Percentiles rank a stretch among this genome's conserved stretches.
These are phyloP conservation scores for Neosalanx taihuensis DNA, from an alignment of 2,797 vertebrate species.

Conservation along the genomic window DNA sequence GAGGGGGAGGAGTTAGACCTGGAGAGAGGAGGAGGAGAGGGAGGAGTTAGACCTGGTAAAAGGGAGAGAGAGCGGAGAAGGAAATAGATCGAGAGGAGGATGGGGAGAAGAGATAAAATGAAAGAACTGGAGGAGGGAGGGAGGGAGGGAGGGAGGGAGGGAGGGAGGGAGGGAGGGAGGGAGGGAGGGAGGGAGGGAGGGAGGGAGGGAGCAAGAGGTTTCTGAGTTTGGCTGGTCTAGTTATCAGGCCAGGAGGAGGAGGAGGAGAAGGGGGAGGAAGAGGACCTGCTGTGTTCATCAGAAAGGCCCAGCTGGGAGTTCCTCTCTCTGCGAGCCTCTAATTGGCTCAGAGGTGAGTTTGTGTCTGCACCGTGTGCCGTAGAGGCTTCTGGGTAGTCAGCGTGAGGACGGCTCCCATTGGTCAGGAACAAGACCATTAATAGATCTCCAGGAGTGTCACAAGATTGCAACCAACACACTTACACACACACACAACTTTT, in stretches of 20 bases:
- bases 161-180: not conserved
- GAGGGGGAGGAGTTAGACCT: not conserved
- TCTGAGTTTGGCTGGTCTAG: not conserved
- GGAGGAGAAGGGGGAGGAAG: too few relatives aligned
- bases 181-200: not conserved
- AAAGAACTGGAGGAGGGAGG: slow-evolving; percentile 11
- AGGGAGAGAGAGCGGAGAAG: slow-evolving; percentile 7
- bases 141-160: not conserved
- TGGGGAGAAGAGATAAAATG: not conserved
- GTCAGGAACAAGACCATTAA: slow-evolving; percentile 47
- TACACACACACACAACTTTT: not conserved
- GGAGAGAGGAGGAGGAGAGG: slow-evolving; percentile 17
- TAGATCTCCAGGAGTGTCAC: too few relatives aligned
- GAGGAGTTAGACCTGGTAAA: not conserved
- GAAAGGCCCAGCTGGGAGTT: slow-evolving; percentile 49
- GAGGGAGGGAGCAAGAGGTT: not conserved
- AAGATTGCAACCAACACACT: too few relatives aligned
- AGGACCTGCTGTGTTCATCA: not conserved
- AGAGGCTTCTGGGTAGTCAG: slow-evolving; percentile 60
- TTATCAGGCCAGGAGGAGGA: slow-evolving; percentile 26
- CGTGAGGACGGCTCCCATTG: slow-evolving; percentile 43
- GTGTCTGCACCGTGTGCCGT: slow-evolving; percentile 41
- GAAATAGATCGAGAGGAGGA: slow-evolving; percentile 18
- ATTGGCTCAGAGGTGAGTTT: slow-evolving; percentile 61
- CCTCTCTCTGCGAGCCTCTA: slow-evolving; percentile 52